phyloP scores from a whole-genome alignment of 2,113 vertebrate species.

The Tylochromis polylepis region DNA sequence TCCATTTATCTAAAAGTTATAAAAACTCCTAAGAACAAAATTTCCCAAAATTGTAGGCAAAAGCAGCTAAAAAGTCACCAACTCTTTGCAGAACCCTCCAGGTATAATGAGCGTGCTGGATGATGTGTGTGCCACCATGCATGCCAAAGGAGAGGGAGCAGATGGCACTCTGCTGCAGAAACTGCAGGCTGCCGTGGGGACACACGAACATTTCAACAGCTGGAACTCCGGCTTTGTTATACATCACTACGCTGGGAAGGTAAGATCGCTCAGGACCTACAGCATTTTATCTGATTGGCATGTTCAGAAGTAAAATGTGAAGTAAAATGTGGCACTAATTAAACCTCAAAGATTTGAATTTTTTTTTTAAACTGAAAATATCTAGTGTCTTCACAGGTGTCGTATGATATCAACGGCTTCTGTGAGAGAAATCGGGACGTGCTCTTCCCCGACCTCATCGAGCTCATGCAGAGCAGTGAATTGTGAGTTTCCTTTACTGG shows the following conservation, averaged over 20 bases:
- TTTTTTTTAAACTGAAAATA: neutral
- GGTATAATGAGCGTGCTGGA: constrained; percentile 97
- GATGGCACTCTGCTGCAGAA: constrained; percentile 93
- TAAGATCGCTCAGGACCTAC: constrained; percentile 24
- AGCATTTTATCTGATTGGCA: neutral
- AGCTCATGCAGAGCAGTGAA: constrained; percentile 96
- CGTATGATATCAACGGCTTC: constrained; percentile 87
- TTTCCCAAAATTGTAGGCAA: neutral
- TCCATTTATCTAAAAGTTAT: neutral
- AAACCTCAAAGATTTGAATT: neutral
- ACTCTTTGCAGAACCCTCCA: constrained; percentile 79
- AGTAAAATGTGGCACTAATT: neutral
- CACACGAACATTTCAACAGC: constrained; percentile 95
- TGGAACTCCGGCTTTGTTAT: constrained; percentile 91
- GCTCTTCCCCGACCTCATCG: constrained; percentile 91
- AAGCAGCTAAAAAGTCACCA: neutral
- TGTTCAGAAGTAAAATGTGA: neutral
- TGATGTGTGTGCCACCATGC: constrained; percentile 95
- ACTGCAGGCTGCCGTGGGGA: constrained; percentile 87
- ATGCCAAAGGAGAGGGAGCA: constrained; percentile 89
- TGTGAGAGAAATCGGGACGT: constrained; percentile 94
- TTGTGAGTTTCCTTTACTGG: constrained; percentile 73
- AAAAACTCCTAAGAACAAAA: fast-evolving
- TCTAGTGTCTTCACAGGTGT: constrained; percentile 73
- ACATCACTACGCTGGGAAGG: constrained; percentile 97